Base-by-base conservation (phyloP, 1,140 invertebrate species). In the Cotesia typhae region DNA sequence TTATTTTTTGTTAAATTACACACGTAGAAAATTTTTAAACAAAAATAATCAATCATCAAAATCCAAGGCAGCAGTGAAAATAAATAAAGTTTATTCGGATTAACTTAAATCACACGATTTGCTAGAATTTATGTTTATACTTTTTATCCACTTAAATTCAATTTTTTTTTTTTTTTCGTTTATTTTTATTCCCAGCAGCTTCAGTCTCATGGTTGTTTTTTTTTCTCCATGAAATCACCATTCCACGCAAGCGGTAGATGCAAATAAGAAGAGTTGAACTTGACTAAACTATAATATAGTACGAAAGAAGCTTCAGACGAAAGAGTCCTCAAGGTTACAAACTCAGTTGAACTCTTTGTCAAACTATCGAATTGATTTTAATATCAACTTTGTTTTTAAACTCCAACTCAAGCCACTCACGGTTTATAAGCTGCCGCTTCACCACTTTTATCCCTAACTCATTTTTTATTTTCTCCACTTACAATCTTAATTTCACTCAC, bases 291-390 rank as follows among this genome's bases (percentile, higher is more conserved):
- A 81, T 79, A 78, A 80, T 82, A 82, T 81, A 76, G 78, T 71
- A 71, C 63, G 72, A 75, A 72, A 66, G 72, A 66, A 72, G 67
- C 64, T 61, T 36, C 61, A 59, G 65, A 67, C 9, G 65, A 72
- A 71, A 66, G 69, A 63, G 71, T 74, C 82, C 75, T 82, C 78
- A 79, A 83, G 81, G 78, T 81, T 83, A 79, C 81, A 82, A 82
- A 84, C 82, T 83, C 75, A 75, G 78, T 74, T 70, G 70, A 82
- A 81, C 80, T 80, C 77, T 71, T 76, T 63, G 73, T 68, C 73
- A 77, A 81, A 79, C 81, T 80, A 82, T 78, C 76, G 79, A 79
- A 83, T 82, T 83, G 82, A 83, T 84, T 83, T 84, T 84, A 83
- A 83, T 83, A 84, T 84, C 82, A 82, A 83, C 80, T 84, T 84